A percentile compares a stretch with the other conserved stretches of the same genome.
These are phyloP conservation scores for Tachystola acroxantha DNA, from an alignment of 2,888 invertebrate genomes.

Conservation along the genomic window DNA sequence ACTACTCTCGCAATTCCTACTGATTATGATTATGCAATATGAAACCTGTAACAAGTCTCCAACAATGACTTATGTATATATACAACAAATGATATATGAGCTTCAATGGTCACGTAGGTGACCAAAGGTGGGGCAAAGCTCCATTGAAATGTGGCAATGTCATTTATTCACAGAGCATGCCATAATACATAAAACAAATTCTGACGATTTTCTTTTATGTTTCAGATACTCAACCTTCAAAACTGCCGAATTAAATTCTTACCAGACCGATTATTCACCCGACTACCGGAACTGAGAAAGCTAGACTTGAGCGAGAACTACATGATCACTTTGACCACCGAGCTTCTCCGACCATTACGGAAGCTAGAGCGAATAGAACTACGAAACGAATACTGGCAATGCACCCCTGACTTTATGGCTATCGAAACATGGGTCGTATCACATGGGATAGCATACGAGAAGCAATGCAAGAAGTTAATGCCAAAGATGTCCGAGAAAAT, in stretches of 20 bases:
- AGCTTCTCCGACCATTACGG: conserved; percentile 63
- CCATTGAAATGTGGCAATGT: too few relatives aligned
- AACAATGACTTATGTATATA: too few relatives aligned
- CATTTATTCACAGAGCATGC: too few relatives aligned
- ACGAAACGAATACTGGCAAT: conserved; percentile 76
- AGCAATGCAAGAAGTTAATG: conserved; percentile 55
- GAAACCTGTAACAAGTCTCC: too few relatives aligned
- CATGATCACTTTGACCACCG: conserved; percentile 68
- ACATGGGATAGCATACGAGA: conserved; percentile 59
- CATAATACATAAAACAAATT: too few relatives aligned
- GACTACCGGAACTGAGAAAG: conserved; percentile 73
- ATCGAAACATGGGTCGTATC: conserved; percentile 59
- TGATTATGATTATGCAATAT: too few relatives aligned
- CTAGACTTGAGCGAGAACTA: conserved; percentile 81
- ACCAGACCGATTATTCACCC: conserved; percentile 66
- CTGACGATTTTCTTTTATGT: too few relatives aligned
- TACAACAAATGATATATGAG: too few relatives aligned
- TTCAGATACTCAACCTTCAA: conserved; percentile 78
- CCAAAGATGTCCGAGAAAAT: conserved; percentile 78
- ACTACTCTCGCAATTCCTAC: too few relatives aligned
- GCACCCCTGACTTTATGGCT: conserved; percentile 62
- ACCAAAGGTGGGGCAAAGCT: too few relatives aligned
- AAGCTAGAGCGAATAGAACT: conserved; percentile 72
- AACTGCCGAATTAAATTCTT: conserved; percentile 78
- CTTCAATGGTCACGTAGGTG: too few relatives aligned